Evolutionary conservation across 2,113 vertebrate species (phyloP), one percentile per base, ranked within the genome.

Genomic region (Xenotilapia longispinis): DNA sequence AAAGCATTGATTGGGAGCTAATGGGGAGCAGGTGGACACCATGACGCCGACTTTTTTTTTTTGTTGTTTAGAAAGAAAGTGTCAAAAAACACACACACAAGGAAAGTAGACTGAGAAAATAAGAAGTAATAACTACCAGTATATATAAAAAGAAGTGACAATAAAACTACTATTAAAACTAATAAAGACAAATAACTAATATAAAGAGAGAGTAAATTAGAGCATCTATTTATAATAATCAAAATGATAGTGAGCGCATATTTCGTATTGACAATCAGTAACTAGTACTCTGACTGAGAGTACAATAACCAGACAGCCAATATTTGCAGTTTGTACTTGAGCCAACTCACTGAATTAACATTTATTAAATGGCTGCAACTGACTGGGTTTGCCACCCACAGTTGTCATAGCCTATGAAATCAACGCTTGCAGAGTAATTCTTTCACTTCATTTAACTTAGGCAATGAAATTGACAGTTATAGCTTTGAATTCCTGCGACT

Each of bases 301-400:
- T 60, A 86, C 28, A 88, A 47, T 45, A 88, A 80, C 57, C 68
- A 54, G 21, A 63, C 78, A 80, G 79, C 14, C 38, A 88, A 60
- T 55, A 73, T 73, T 73, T 82, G 40, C 31, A 47, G 10, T 87
- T 49, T 87, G 73, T 36, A 31, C 13, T 73, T 57, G 33, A 63
- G 70, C 57, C n/a, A 58, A 85, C 40, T 68, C 68, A 28, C 58
- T 51, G n/a, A 83, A 70, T 80, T 73, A 63, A 17, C n/a, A 55
- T 85, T 49, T 85, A 81, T 87, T 33, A 85, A 80, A 87, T 26
- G 13, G 60, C 68, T 88, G 45, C 53, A 79, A 85, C 51, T 63
- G 63, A 58, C 36, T 86, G 80, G 75, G 82, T 87, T 40, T 84
- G 31, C 33, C 10, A 19, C 84, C 40, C 23, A 79, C 84, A 86